phyloP scores from a whole-genome alignment of 2,888 invertebrate genomes.

The Orthosia incerta region DNA sequence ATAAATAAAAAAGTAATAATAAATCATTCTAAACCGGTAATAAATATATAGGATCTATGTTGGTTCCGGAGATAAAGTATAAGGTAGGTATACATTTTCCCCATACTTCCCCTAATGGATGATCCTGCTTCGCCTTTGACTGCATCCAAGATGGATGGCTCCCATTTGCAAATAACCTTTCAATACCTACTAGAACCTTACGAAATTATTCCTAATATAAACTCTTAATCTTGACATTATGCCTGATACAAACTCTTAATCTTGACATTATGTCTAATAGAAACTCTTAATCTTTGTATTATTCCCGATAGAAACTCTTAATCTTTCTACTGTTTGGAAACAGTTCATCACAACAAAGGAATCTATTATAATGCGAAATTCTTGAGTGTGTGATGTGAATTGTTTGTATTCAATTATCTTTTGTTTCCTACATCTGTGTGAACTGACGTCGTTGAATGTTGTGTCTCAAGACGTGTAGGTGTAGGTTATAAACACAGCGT shows the following conservation, averaged over 20 bases:
- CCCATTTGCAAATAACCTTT: conserved; percentile 73
- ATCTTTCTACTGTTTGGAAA: conserved; percentile 45
- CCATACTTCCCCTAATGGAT: conserved; percentile 75
- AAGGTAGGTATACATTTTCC: conserved; percentile 65
- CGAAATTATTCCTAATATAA: conserved; percentile 26
- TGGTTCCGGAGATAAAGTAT: conserved; percentile 64
- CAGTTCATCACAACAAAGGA: conserved; percentile 58
- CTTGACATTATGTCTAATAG: too few relatives aligned
- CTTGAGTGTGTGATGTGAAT: conserved; percentile 60
- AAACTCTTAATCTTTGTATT: background rate
- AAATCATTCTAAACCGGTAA: conserved; percentile 35
- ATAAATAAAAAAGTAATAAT: conserved; percentile 29
- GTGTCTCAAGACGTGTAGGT: conserved; percentile 33
- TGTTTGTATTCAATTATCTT: conserved; percentile 56
- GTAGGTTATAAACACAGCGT: conserved; percentile 36
- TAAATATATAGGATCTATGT: background rate
- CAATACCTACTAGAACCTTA: conserved; percentile 55
- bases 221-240: conserved; percentile 17
- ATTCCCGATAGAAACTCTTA: conserved; percentile 29
- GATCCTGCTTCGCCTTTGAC: conserved; percentile 72
- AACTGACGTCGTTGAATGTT: conserved; percentile 52
- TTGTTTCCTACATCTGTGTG: conserved; percentile 55
- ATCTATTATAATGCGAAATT: conserved; percentile 59
- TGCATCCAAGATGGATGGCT: conserved; percentile 75
- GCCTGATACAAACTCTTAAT: too few relatives aligned